Evolutionary conservation across 2,888 invertebrate genomes (phyloP), one percentile per base, ranked within the genome.

Genomic region (Agrotis segetum): DNA sequence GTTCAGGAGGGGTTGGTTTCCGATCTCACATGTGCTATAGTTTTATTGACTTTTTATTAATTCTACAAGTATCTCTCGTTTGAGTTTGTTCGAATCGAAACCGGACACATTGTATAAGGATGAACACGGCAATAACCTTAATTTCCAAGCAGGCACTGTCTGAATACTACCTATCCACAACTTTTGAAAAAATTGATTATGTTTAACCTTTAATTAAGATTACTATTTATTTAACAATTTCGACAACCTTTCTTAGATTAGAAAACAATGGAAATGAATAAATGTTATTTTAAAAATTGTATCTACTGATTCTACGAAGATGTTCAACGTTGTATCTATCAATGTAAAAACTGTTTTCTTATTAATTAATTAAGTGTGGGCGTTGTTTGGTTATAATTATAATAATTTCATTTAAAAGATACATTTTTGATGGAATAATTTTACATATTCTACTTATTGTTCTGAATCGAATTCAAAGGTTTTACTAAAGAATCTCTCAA

Each of bases 301-400:
- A 24, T 24, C 24, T 24, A 49, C 4, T 2, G 9, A 56, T 21
- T 56, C 16, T 21, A 49, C 55, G 16, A 56, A 50, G 4, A 56
- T 3, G 9, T n/a, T 0, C 1, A 2, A 1, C 7, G 11, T 17
- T 34, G 17, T 29, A 13, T 74, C 9, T 9, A n/a, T 71, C 5
- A 6, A 16, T 17, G 0, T 55, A n/a, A 13, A 55, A 55, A 47
- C 5, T 16, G 2, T 21, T 29, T 56, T 49, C 24, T 29, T 17
- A 13, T n/a, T 21, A 56, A 76, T 17, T 21, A 21, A 56, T 66
- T 72, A 14, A 1, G 14, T 14, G 19, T 49, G 3, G 6, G 13
- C 9, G 34, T 65, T 55, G 21, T 44, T 11, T 73, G n/a, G 2
- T 72, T n/a, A n/a, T n/a, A n/a, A n/a, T 29, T 14, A 56, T 24